These are phyloP conservation scores for Synaphobranchus kaupii DNA, from an alignment of 2,797 vertebrate genomes.

Conservation along the genomic window DNA sequence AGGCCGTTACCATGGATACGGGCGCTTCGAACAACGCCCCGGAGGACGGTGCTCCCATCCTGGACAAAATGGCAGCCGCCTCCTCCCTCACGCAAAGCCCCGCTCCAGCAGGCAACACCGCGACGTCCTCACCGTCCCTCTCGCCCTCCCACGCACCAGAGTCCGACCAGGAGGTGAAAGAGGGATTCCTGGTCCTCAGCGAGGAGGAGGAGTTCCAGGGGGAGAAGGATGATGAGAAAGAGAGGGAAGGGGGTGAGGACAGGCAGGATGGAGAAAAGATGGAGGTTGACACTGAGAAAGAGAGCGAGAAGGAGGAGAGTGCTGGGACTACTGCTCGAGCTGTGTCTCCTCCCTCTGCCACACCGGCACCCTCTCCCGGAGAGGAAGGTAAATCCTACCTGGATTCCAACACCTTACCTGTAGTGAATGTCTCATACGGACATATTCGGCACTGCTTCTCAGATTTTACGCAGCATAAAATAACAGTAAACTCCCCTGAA, in stretches of 20 bases:
- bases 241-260: slow-evolving; percentile 44
- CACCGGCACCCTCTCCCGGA: slow-evolving; percentile 65
- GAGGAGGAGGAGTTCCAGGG: slow-evolving; percentile 83
- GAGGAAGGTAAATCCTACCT: slow-evolving; percentile 59
- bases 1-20: not conserved
- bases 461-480: not conserved
- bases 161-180: slow-evolving; percentile 79
- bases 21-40: not conserved
- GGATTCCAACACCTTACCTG: not conserved
- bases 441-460: not conserved
- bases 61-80: slow-evolving; percentile 28
- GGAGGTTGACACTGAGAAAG: slow-evolving; percentile 59
- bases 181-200: slow-evolving; percentile 84
- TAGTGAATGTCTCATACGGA: not conserved
- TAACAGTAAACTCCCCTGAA: not conserved
- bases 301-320: slow-evolving; percentile 55
- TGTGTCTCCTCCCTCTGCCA: slow-evolving; percentile 49
- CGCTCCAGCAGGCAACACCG: slow-evolving; percentile 42
- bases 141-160: slow-evolving; percentile 46
- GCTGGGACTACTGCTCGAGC: slow-evolving; percentile 25
- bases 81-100: slow-evolving; percentile 33
- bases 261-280: slow-evolving; percentile 51
- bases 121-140: slow-evolving; percentile 48
- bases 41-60: slow-evolving; percentile 11
- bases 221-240: slow-evolving; percentile 62